These are phyloP conservation scores for Micronycteris hirsuta DNA, from an alignment of 2,113 vertebrate species.

Conservation along the genomic window DNA sequence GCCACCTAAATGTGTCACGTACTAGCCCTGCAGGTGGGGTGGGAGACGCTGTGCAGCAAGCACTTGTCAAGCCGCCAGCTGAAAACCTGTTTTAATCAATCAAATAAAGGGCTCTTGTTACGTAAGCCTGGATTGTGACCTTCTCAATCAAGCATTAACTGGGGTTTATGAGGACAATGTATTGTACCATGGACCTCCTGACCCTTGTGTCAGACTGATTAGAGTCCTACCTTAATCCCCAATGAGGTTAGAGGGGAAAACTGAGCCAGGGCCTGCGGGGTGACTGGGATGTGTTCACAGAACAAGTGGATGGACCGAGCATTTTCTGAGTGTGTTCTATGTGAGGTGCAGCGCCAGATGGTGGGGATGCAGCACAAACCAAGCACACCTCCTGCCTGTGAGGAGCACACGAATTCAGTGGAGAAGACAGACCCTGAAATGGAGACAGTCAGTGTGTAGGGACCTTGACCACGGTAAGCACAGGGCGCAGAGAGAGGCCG, in stretches of 20 bases:
- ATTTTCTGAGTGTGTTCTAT: too few relatives aligned
- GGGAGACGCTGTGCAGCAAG: not conserved
- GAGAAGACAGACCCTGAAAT: not conserved
- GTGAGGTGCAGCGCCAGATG: not conserved
- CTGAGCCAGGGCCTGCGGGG: not conserved
- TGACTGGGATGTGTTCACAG: not conserved
- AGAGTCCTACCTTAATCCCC: not conserved
- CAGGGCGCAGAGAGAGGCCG: not conserved
- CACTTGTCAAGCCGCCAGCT: not conserved
- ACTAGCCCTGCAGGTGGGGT: not conserved
- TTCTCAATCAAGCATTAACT: not conserved
- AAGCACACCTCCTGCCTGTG: not conserved
- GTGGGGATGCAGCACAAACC: not conserved
- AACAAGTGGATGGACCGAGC: not conserved
- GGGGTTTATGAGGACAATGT: not conserved
- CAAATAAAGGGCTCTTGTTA: not conserved
- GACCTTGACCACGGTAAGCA: not conserved
- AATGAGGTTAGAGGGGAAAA: not conserved
- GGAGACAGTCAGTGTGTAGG: too few relatives aligned
- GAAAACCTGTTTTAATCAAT: slow-evolving; percentile 20
- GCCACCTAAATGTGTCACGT: slow-evolving; percentile 23
- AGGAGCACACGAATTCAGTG: not conserved
- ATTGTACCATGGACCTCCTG: not conserved
- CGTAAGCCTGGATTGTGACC: not conserved
- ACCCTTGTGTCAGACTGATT: not conserved